A percentile compares a stretch with the other conserved stretches of the same genome.
Evolutionary conservation across 1,140 invertebrate species (phyloP).

Genomic region (Yoshiicerus persimilis): DNA sequence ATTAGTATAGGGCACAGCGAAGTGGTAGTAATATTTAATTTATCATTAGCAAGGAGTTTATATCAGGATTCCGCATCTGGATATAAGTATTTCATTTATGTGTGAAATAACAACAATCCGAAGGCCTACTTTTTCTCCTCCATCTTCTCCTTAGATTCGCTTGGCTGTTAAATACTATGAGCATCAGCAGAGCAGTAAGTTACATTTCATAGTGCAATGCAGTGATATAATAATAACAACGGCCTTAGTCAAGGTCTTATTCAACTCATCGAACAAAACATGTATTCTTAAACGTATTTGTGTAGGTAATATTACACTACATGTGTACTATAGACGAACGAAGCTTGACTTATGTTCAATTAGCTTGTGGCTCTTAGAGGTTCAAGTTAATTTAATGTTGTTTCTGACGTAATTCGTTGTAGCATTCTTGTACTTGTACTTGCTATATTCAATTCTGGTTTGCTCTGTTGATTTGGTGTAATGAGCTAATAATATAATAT

Average conservation of each 20-base stretch:
- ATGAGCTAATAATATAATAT: not conserved
- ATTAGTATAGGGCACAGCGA: too few species aligned
- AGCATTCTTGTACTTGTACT: not conserved
- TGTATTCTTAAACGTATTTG: too few species aligned
- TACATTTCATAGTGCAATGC: not conserved
- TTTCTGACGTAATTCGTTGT: not conserved
- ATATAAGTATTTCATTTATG: not conserved
- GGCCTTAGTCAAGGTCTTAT: slow-evolving; percentile 4
- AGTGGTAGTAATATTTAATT: not conserved
- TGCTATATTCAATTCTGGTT: not conserved
- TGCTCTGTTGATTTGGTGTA: not conserved
- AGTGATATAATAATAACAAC: not conserved
- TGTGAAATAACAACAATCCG: not conserved
- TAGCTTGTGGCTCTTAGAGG: not conserved
- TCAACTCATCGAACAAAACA: not conserved
- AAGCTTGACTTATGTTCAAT: not conserved
- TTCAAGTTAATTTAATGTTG: not conserved
- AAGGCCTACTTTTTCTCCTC: slow-evolving; percentile 4
- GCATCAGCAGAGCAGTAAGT: not conserved
- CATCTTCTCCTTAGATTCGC: not conserved
- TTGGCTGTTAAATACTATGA: not conserved
- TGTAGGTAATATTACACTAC: too few species aligned
- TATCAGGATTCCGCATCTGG: not conserved
- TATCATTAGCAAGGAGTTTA: not conserved
- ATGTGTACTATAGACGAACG: too few species aligned